These are phyloP conservation scores for Andrena marginata DNA, from an alignment of 2,888 invertebrate species.

Conservation along the genomic window DNA sequence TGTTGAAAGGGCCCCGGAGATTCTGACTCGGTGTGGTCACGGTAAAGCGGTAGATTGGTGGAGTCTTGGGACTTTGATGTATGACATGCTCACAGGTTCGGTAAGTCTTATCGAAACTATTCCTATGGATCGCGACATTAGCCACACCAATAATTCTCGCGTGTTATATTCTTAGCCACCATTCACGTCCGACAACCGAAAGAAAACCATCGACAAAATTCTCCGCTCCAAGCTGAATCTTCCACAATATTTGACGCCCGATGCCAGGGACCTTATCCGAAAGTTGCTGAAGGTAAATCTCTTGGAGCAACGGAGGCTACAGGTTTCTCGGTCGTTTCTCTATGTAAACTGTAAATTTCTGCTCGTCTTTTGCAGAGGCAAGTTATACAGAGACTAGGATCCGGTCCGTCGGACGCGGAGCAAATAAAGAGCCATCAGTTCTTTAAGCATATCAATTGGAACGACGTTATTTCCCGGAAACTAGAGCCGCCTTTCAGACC, in stretches of 20 bases:
- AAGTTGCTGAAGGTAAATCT: conserved; percentile 91
- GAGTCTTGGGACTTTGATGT: conserved; percentile 99
- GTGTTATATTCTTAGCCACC: conserved; percentile 91
- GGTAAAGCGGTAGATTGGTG: conserved; percentile 99
- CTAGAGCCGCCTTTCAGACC: conserved; percentile 98
- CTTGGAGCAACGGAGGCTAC: background rate
- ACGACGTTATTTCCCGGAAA: conserved; percentile 94
- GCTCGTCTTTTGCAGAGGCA: conserved; percentile 86
- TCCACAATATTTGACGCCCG: conserved; percentile 97
- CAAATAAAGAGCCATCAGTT: conserved; percentile 96
- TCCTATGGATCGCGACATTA: background rate
- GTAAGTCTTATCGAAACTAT: conserved; percentile 86
- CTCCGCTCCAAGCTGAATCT: conserved; percentile 97
- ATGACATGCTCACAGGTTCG: conserved; percentile 99
- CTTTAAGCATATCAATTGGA: conserved; percentile 98
- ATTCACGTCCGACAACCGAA: conserved; percentile 98
- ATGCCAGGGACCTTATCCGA: conserved; percentile 97
- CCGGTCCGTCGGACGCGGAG: conserved; percentile 92
- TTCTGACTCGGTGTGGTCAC: conserved; percentile 97
- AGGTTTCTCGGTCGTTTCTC: background rate
- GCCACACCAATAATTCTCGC: background rate
- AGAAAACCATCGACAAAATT: conserved; percentile 99
- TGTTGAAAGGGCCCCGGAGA: conserved; percentile 97
- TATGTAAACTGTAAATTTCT: conserved; percentile 17
- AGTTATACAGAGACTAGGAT: conserved; percentile 94